Conservation (phyloP, 1,140 invertebrate species). For the Psix sp. region DNA sequence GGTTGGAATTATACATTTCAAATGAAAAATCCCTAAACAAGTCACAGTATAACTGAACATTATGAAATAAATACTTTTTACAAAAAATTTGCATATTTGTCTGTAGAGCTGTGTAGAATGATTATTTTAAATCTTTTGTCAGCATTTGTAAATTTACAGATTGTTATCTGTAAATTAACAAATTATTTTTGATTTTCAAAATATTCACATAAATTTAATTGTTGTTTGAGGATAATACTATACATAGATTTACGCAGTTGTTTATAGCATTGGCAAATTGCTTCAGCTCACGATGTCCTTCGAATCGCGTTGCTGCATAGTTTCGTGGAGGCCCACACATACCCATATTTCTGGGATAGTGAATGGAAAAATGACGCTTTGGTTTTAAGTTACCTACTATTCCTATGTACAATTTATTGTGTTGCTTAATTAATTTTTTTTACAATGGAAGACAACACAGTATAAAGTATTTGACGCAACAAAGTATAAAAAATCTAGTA, state of each 20-base stretch:
- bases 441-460: not conserved
- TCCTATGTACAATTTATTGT: conserved; percentile 17
- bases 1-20: too few relatives aligned
- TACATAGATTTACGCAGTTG: conserved; percentile 12
- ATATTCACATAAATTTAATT: conserved; percentile 11
- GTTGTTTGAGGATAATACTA: conserved; percentile 3
- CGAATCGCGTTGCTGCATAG: conserved; percentile 13
- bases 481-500: conserved; percentile 58
- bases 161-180: conserved; percentile 3
- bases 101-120: too few relatives aligned
- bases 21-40: too few relatives aligned
- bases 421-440: conserved; percentile 1
- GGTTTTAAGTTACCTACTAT: conserved; percentile 8
- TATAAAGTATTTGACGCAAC: conserved; percentile 39
- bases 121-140: too few relatives aligned
- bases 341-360: conserved; percentile 15
- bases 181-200: conserved; percentile 11
- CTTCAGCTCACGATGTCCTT: conserved; percentile 19
- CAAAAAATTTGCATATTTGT: too few relatives aligned
- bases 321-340: conserved; percentile 7
- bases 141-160: too few relatives aligned
- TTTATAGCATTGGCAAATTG: conserved; percentile 9
- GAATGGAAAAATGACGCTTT: conserved; percentile 16
- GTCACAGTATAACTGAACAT: too few relatives aligned
- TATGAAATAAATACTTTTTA: too few relatives aligned